Base-by-base conservation (phyloP, 2,888 invertebrate species). In the Acleris cristana region DNA sequence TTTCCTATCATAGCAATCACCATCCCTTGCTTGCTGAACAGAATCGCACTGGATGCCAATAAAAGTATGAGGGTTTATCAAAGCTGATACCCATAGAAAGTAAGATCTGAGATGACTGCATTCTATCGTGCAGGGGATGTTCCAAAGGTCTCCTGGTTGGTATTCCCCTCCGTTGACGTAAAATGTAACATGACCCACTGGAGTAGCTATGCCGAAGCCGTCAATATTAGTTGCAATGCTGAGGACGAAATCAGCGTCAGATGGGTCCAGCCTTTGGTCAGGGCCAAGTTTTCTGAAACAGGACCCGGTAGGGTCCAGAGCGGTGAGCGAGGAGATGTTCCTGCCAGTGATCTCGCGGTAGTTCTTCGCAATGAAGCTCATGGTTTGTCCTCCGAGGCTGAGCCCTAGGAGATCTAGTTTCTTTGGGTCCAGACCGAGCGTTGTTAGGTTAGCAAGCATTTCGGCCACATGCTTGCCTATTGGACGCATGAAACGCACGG, bases 11-110 rank as follows among this genome's bases (percentile, higher is more conserved):
- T 77, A 87, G 45, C 87, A 87, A 0, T 77, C 72, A 16, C 70
- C 77, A 3, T 79, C 69, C 49, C 87, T 77, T 0, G 86, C 86
- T 65, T 85, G 79, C 64, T 86, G 83, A 0, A 86, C 79, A 0
- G 84, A 79, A 23, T 80, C 78, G 66, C 86, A 87, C 64, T 83
- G 76, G 6, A 87, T 71, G 0, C 78, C 86, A 30, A 87, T 79
- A 44, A 86, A 86, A 1, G 73, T 72, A 6, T 78, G 68, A 0
- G 80, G 86, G 48, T 85, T 70, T 1, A 79, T 61, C 3, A 87
- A 53, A 0, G 85, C 80, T 1, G 84, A 70, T n/a, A 83, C 26
- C 87, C 87, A 87, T 12, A 86, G 3, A 0, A 77, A 77, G 21
- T 72, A 83, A 12, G 54, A 51, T 53, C 34, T 62, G 14, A 65